phyloP scores from a whole-genome alignment of 2,888 invertebrate genomes.

The Drosophila sordidapex region DNA sequence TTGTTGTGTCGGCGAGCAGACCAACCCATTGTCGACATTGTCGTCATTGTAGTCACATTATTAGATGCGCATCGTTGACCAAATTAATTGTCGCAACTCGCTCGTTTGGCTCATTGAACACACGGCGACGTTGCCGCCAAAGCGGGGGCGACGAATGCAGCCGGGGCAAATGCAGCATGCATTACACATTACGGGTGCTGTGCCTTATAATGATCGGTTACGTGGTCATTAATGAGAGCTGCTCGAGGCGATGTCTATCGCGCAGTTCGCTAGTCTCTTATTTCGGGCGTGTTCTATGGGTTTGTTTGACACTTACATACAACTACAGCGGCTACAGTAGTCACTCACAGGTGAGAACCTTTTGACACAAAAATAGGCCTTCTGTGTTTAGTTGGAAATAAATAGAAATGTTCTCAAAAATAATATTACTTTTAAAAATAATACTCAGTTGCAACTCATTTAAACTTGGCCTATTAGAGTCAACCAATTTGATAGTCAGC shows the following conservation, averaged over 20 bases:
- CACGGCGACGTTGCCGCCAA: slow-evolving; percentile 24
- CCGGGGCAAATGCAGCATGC: slow-evolving; percentile 27
- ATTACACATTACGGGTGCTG: not conserved
- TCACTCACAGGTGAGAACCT: not conserved
- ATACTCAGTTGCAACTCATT: not conserved
- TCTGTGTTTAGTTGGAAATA: not conserved
- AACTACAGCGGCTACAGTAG: not conserved
- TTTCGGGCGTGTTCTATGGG: slow-evolving; percentile 41
- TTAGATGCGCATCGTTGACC: slow-evolving; percentile 76
- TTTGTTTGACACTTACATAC: slow-evolving; percentile 31
- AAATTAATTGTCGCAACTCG: slow-evolving; percentile 68
- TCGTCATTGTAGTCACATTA: slow-evolving; percentile 76
- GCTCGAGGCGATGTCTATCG: slow-evolving; percentile 32
- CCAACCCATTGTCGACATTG: slow-evolving; percentile 60
- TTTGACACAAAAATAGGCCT: no score
- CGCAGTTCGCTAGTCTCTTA: slow-evolving; percentile 13
- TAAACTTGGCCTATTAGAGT: not conserved
- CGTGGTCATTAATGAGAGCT: slow-evolving; percentile 50
- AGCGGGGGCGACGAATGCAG: slow-evolving; percentile 38
- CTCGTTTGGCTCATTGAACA: slow-evolving; percentile 49
- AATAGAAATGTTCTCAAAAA: not conserved
- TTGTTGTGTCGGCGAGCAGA: slow-evolving; percentile 29
- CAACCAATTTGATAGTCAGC: not conserved
- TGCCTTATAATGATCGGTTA: slow-evolving; percentile 58
- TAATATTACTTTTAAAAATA: not conserved